Evolutionary conservation across 1,140 invertebrate genomes (phyloP).

Genomic region (Drosophila yakuba): DNA sequence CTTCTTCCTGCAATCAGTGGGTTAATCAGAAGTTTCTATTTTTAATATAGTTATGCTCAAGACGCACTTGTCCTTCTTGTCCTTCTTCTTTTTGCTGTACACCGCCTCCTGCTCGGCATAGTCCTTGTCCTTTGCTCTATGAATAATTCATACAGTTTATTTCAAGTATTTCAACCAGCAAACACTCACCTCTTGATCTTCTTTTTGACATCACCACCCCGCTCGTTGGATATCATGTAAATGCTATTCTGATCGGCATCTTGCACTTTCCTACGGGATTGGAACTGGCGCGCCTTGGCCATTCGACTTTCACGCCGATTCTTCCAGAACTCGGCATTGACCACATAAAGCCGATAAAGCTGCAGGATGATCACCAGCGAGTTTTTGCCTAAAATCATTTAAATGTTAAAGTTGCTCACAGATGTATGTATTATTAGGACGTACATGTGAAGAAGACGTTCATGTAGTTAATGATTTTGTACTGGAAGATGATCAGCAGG

Average conservation of each 20-base stretch:
- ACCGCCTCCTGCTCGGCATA: slow-evolving; percentile 77
- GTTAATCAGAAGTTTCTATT: neutral
- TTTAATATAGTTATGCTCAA: neutral
- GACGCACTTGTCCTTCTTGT: slow-evolving; percentile 72
- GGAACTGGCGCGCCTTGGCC: slow-evolving; percentile 84
- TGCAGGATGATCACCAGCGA: slow-evolving; percentile 94
- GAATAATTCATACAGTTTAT: neutral
- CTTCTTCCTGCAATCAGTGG: slow-evolving; percentile 60
- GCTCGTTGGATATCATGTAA: slow-evolving; percentile 87
- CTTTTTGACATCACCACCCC: slow-evolving; percentile 73
- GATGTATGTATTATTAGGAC: neutral
- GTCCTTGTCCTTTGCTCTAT: slow-evolving; percentile 71
- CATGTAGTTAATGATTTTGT: slow-evolving; percentile 95
- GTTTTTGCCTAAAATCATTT: slow-evolving; percentile 90
- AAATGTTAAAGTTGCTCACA: slow-evolving; percentile 70
- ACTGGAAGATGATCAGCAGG: slow-evolving; percentile 93
- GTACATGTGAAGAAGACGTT: slow-evolving; percentile 97
- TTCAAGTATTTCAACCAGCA: too few species aligned
- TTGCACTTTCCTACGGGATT: slow-evolving; percentile 80
- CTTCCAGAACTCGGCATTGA: slow-evolving; percentile 88
- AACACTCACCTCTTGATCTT: slow-evolving; percentile 73
- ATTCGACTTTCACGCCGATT: slow-evolving; percentile 83
- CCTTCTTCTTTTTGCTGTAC: slow-evolving; percentile 71
- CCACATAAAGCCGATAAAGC: slow-evolving; percentile 93
- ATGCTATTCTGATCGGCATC: slow-evolving; percentile 85